Percentiles rank a stretch among this genome's conserved stretches.
These are phyloP conservation scores for Glaucopsyche alexis DNA, from an alignment of 2,888 invertebrate genomes.

Conservation along the genomic window DNA sequence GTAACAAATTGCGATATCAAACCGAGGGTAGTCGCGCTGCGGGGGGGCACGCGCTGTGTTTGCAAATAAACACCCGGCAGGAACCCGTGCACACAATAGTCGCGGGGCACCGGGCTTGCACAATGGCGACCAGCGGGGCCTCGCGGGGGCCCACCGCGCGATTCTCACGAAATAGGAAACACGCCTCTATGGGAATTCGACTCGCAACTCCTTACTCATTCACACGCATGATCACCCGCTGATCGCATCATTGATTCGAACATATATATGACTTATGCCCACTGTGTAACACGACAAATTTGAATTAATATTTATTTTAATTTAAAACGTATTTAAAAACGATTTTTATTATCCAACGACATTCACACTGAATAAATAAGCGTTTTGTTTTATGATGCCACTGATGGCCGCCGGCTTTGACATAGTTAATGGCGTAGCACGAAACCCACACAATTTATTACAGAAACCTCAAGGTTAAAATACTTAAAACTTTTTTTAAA, in stretches of 20 bases:
- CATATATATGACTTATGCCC: slow-evolving; percentile 34
- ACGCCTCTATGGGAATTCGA: slow-evolving; percentile 47
- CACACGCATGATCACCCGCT: slow-evolving; percentile 36
- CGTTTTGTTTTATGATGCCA: slow-evolving; percentile 11
- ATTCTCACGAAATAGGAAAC: slow-evolving; percentile 68
- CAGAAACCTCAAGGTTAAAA: slow-evolving; percentile 1
- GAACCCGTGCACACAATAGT: slow-evolving; percentile 50
- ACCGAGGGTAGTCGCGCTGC: slow-evolving; percentile 46
- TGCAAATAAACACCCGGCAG: slow-evolving; percentile 78
- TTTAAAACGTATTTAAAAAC: slow-evolving; percentile 8
- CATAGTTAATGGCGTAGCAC: neutral
- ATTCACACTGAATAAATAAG: slow-evolving; percentile 26
- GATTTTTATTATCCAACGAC: slow-evolving; percentile 20
- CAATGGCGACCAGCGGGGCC: slow-evolving; percentile 65
- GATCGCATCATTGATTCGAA: slow-evolving; percentile 36
- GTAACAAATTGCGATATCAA: slow-evolving; percentile 66
- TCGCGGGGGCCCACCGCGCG: slow-evolving; percentile 48
- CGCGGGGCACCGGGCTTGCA: slow-evolving; percentile 48
- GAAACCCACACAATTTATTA: neutral
- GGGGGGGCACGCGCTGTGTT: slow-evolving; percentile 67
- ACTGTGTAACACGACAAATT: slow-evolving; percentile 35
- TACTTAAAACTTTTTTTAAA: neutral
- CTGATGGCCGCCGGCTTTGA: neutral
- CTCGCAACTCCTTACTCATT: slow-evolving; percentile 38
- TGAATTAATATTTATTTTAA: slow-evolving; percentile 28